Evolutionary conservation across 2,797 vertebrate genomes (phyloP).

Genomic region (Morelia viridis): DNA sequence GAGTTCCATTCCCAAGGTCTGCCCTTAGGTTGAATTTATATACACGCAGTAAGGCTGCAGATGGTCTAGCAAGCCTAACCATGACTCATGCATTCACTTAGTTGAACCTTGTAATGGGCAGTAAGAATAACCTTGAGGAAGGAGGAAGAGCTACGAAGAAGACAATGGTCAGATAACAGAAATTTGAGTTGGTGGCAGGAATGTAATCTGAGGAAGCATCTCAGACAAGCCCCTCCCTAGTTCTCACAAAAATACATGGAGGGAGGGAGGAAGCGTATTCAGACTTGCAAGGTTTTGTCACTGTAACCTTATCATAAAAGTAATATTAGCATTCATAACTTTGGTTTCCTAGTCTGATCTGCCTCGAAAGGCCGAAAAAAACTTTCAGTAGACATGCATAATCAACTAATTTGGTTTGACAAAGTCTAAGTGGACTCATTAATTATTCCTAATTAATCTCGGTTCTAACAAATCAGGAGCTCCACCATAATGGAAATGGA

Average conservation of each 20-base stretch:
- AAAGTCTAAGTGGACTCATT: neutral
- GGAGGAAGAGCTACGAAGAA: too few species aligned
- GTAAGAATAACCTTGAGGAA: too few species aligned
- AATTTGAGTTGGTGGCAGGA: too few species aligned
- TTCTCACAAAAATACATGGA: too few species aligned
- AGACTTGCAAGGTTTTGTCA: neutral
- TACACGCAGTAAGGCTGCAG: neutral
- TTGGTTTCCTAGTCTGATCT: neutral
- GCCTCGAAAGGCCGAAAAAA: too few species aligned
- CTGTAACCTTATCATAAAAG: neutral
- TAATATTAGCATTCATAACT: neutral
- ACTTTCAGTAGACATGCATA: neutral
- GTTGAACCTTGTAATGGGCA: neutral
- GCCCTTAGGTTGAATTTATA: neutral
- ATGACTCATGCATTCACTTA: neutral
- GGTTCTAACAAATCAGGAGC: neutral
- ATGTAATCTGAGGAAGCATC: too few species aligned
- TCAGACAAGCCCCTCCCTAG: too few species aligned
- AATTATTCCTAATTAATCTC: neutral
- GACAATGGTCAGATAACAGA: too few species aligned
- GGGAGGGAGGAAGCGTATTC: too few species aligned
- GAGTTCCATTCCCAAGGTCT: too few species aligned
- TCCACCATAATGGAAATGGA: neutral
- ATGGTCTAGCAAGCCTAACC: neutral
- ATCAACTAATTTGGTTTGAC: neutral